Percentiles rank a stretch among this genome's conserved stretches.
Conservation (phyloP, 2,113 vertebrate genomes). For the Cyprinodon tularosa region DNA sequence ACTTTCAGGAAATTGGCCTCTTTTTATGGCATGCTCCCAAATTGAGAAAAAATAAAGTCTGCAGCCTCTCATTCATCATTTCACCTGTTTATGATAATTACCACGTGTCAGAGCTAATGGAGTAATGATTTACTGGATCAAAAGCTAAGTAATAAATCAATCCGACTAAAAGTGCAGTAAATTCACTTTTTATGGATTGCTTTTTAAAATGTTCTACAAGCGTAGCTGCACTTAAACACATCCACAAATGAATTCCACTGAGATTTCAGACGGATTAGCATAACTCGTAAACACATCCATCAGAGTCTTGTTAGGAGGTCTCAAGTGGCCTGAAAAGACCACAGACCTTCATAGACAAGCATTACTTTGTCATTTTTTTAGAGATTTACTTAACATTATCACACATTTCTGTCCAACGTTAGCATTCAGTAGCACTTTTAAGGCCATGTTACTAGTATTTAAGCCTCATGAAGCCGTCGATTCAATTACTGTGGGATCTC, state of each 20-base stretch:
- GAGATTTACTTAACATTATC: background rate
- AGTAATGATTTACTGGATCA: slow-evolving; percentile 2
- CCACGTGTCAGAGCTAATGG: background rate
- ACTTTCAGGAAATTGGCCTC: no score
- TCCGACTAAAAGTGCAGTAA: background rate
- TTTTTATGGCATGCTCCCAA: background rate
- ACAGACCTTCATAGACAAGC: background rate
- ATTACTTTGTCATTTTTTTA: background rate
- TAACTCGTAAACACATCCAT: slow-evolving; percentile 13
- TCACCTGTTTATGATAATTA: slow-evolving; percentile 11
- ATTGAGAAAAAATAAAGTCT: background rate
- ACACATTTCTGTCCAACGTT: no score
- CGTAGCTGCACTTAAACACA: background rate
- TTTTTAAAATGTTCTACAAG: background rate
- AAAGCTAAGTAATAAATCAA: slow-evolving; percentile 5
- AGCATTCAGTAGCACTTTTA: no score
- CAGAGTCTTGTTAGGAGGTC: background rate
- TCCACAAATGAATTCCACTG: background rate
- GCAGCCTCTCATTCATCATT: slow-evolving; percentile 4
- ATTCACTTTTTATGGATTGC: slow-evolving; percentile 8
- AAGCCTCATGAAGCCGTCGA: no score
- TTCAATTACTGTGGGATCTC: no score
- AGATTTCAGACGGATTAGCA: slow-evolving; percentile 1
- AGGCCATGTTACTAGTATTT: no score
- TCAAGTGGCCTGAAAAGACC: background rate